Evolutionary conservation across 2,797 vertebrate species (phyloP), one percentile per base, ranked within the genome.

Genomic region (Etheostoma nigrum): DNA sequence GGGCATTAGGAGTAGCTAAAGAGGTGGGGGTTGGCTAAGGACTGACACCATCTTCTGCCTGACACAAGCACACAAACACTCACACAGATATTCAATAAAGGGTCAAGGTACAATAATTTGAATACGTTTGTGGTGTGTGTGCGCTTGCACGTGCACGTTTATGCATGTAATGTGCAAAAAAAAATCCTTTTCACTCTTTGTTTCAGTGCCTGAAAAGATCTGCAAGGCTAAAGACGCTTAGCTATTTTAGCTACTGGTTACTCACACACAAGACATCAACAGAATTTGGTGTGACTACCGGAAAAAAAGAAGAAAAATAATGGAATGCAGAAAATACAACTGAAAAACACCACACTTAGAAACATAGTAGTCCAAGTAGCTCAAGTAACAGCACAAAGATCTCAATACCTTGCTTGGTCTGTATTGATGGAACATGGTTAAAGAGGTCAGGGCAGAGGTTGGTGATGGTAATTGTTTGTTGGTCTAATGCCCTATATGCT

Each of bases 1-100:
- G 89, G 88, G 92, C 89, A 91, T 93, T 94, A 92, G 86, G 86
- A 74, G 78, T 61, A 80, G 85, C 78, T 89, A 83, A 88, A 89
- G 82, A 86, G 89, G 80, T 86, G 90, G 91, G 90, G 91, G 86
- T 83, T 77, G 84, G 76, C 86, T 75, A 72, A 92, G 69, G 89
- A 86, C 80, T 89, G 88, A 92, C 90, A 92, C 90, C 85, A 84
- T 89, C 88, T 78, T 87, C 82, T 86, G 82, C 80, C 71, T 76
- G 79, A 89, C 87, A 87, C 71, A 2, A 44, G 19, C 81, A 71
- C 79, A 80, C 81, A 81, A 55, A 86, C 81, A 85, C 82, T 52
- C 67, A 49, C 81, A 59, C 70, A 71, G 58, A 78, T 72, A 78
- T 85, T 88, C 78, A 89, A 83, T 73, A 82, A 85, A 73, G 76